Percentiles rank a stretch among this genome's conserved stretches.
Conservation (phyloP, 2,888 invertebrate genomes). For the Agriopis aurantiaria region DNA sequence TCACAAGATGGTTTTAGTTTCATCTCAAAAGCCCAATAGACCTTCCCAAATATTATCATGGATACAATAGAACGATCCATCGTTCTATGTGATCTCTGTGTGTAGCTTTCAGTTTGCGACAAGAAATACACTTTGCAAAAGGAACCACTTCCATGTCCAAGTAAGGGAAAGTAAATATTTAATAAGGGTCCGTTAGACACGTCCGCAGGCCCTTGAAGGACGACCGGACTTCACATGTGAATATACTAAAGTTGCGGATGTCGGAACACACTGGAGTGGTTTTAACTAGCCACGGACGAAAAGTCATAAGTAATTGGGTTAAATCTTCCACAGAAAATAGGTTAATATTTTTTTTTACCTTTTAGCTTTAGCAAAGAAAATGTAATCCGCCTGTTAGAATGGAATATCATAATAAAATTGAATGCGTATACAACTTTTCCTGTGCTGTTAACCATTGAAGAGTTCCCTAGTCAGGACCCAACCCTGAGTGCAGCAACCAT, state of each 20-base stretch:
- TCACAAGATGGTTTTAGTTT: too few relatives aligned
- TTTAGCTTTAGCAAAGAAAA: background rate
- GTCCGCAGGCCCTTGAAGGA: conserved; percentile 29
- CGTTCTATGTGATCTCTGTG: background rate
- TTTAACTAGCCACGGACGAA: background rate
- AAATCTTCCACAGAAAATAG: background rate
- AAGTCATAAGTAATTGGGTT: background rate
- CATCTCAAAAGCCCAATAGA: too few relatives aligned
- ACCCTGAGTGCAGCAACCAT: too few relatives aligned
- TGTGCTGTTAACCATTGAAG: too few relatives aligned
- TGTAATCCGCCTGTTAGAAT: too few relatives aligned
- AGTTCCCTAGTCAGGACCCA: too few relatives aligned
- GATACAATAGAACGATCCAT: too few relatives aligned
- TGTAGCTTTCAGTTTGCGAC: conserved; percentile 15
- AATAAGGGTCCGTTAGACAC: conserved; percentile 35
- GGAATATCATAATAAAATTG: too few relatives aligned
- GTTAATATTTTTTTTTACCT: background rate
- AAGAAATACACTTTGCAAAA: conserved; percentile 17
- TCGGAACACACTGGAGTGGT: background rate
- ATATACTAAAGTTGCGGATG: conserved; percentile 11
- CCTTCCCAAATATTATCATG: background rate
- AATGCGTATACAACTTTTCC: too few relatives aligned
- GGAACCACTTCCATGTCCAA: conserved; percentile 29
- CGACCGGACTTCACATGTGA: conserved; percentile 25
- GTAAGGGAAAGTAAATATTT: conserved; percentile 35